phyloP scores from a whole-genome alignment of 2,797 vertebrate species.

The Phyllotis vaccarum region DNA sequence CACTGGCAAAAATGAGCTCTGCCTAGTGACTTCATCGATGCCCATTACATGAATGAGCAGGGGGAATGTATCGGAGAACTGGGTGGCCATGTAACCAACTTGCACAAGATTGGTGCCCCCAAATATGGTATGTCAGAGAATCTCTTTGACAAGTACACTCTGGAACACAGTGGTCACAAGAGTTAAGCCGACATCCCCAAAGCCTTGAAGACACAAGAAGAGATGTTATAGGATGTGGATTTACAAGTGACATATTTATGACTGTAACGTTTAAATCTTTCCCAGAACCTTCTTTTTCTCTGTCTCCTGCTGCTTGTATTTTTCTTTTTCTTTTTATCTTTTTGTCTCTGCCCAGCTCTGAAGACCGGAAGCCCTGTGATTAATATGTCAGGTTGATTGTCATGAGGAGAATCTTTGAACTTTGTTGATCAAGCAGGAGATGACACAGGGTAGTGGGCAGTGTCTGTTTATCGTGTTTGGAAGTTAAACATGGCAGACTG shows the following conservation, averaged over 20 bases:
- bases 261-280: conserved; percentile 24
- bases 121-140: not conserved
- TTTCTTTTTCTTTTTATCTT: no score
- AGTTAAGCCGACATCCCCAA: not conserved
- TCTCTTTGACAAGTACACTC: not conserved
- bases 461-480: not conserved
- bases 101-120: not conserved
- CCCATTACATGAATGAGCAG: not conserved
- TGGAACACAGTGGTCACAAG: not conserved
- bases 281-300: not conserved
- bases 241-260: conserved; percentile 15
- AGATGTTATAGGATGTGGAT: not conserved
- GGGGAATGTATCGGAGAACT: not conserved
- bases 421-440: conserved; percentile 6
- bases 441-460: not conserved
- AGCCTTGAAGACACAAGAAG: not conserved
- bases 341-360: not conserved
- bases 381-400: conserved; percentile 8
- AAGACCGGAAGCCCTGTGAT: not conserved
- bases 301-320: not conserved
- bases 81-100: not conserved
- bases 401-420: not conserved
- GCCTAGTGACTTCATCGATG: not conserved
- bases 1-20: not conserved
- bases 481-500: not conserved